Evolutionary conservation across 2,797 vertebrate species (phyloP), one percentile per base, ranked within the genome.

Genomic region (Thunnus albacares): DNA sequence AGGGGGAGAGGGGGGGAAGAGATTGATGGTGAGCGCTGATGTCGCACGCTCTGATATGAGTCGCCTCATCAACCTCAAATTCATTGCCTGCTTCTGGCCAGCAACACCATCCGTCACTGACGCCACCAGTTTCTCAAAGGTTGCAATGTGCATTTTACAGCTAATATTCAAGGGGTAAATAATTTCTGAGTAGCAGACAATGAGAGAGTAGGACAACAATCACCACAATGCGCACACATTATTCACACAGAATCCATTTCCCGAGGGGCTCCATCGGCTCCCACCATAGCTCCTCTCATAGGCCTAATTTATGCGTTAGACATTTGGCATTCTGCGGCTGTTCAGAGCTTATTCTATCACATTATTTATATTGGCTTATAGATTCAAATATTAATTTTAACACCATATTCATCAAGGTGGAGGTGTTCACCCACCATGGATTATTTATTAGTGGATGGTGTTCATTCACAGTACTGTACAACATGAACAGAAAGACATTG

Each of bases 41-140:
- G 91, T 93, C 78, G 89, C 93, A 75, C 79, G 88, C 93, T 92
- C 89, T 90, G 92, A 95, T 96, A 95, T 95, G 94, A 95, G 91
- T 93, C 94, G 94, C 92, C 93, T 95, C 95, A 96, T 96, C 95
- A 96, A 95, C 94, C 93, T 93, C 92, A 87, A 94, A 94, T 94
- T 93, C 93, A 92, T 93, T 91, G 93, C 87, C 88, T 87, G 92
- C 92, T 92, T 85, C 87, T 82, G 82, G 87, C 86, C 89, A 84
- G 82, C 89, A 65, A 91, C 84, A 52, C 93, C 91, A 95, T 95
- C 90, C 81, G 91, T 96, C 94, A 95, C 78, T 66, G 90, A 85
- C 24, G 86, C 87, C 71, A 67, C 66, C 87, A 66, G 66, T 89
- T 88, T 85, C 89, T 92, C 91, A 90, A 90, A 91, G 93, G 89